Base-by-base conservation (phyloP, 1,140 invertebrate species). In the Micrasema longulum region DNA sequence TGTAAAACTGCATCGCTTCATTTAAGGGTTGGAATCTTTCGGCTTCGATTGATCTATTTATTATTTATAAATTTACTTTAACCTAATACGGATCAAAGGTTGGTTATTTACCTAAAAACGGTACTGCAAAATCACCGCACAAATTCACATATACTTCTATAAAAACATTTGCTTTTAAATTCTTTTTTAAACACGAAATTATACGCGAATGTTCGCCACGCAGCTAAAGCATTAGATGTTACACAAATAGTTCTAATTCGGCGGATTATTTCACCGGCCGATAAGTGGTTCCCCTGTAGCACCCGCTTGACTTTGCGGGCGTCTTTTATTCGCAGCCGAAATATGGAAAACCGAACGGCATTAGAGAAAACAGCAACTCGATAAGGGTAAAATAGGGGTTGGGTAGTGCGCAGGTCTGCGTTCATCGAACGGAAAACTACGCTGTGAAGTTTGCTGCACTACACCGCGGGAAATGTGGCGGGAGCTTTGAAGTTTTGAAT, bases 371-470 rank as follows among this genome's bases (percentile, higher is more conserved):
- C 36, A 60, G 23, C 12, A 22, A 48, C 52, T 47, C 53, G 52
- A 47, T 57, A 57, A 48, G 48, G 48, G 60, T 31, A 63, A 20
- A 38, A 16, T 20, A 48, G 36, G 41, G 20, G 10, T 16, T 43
- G 26, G 10, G 26, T 10, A 63, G 4, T 38, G 60, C 69, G 60
- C 69, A 31, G 20, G 68, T 47, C 43, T 41, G 36, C 55, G 18
- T 70, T 70, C 68, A 70, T 70, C 68, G 68, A 70, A 69, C 67
- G 53, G 11, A 43, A 43, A 50, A 55, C 63, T 4, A 43, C 35
- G 31, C 16, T 38, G n/a, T 48, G 53, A 67, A 50, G 22, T 60
- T 31, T 2, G 38, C 31, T 26, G 66, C 18, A n/a, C 2, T 12
- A 26, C 38, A 31, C 7, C 16, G 18, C 18, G 26, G 16, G 16